These are phyloP conservation scores for Venusia cambrica DNA, from an alignment of 2,888 invertebrate species.

Conservation along the genomic window DNA sequence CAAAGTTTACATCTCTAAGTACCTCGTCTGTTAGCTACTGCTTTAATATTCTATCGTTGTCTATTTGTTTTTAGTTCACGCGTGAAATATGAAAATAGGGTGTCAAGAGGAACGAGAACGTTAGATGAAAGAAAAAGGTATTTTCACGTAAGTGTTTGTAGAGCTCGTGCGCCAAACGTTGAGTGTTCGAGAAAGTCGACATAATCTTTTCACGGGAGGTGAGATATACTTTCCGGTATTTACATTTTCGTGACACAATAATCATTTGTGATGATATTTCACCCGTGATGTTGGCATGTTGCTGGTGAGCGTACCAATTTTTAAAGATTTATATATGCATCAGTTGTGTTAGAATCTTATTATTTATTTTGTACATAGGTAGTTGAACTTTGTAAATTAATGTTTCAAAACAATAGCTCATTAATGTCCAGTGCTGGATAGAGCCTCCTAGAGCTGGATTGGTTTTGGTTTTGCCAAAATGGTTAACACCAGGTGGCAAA, in stretches of 20 bases:
- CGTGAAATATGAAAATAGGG: slow-evolving; percentile 13
- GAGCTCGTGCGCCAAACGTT: slow-evolving; percentile 11
- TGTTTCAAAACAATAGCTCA: too few relatives aligned
- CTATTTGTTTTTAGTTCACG: slow-evolving; percentile 23
- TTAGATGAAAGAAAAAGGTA: slow-evolving; percentile 10
- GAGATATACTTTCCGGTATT: slow-evolving; percentile 19
- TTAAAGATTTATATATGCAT: too few relatives aligned
- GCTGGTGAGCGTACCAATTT: too few relatives aligned
- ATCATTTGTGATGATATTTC: slow-evolving; percentile 20
- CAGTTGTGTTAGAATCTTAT: too few relatives aligned
- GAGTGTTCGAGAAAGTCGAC: slow-evolving; percentile 19
- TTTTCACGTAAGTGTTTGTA: slow-evolving; percentile 17
- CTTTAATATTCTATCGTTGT: slow-evolving; percentile 32
- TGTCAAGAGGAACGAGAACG: slow-evolving; percentile 6
- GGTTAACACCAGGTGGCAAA: too few relatives aligned
- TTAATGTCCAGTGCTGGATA: too few relatives aligned
- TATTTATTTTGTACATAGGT: too few relatives aligned
- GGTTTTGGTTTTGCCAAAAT: too few relatives aligned
- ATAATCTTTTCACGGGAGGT: slow-evolving; percentile 16
- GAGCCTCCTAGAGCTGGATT: too few relatives aligned
- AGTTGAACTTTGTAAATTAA: too few relatives aligned
- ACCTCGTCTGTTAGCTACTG: too few relatives aligned
- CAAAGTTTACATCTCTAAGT: too few relatives aligned
- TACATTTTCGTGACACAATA: slow-evolving; percentile 17
- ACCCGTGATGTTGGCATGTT: slow-evolving; percentile 15